Evolutionary conservation across 2,113 vertebrate species (phyloP), one percentile per base, ranked within the genome.

Genomic region (Mixornis gularis): DNA sequence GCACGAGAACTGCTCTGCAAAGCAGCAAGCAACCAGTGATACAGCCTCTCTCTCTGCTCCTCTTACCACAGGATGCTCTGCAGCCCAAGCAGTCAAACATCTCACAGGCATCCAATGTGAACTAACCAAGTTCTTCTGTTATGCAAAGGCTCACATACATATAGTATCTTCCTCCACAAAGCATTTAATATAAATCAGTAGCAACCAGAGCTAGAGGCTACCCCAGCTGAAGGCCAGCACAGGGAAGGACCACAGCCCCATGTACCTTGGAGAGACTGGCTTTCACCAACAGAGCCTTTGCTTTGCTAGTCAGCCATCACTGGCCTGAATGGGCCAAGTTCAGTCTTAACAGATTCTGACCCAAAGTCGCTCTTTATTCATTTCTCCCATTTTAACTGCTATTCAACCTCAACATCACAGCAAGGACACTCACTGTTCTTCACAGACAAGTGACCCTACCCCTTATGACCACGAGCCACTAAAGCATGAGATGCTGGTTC

Each of bases 81-180:
- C 84, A 77, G 20, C 24, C 44, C 26, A n/a, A 40, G 46, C 25
- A 82, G 43, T 19, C 58, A 65, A 36, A 60, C 17, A 13, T 29
- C 49, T n/a, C 29, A 66, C 12, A 26, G 36, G 25, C 18, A 38
- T 7, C 52, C 40, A 27, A 0, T 1, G 17, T 0, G 0, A 69
- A 53, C 16, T 49, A 72, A 69, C 15, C 38, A 48, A 48, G 27
- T 17, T 56, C 18, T 19, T 64, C 36, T 16, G 1, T 27, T 46
- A 59, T 7, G 10, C 25, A 69, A 55, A 60, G 36, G 56, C 19
- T 69, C 30, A 29, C 2, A 5, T 10, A 41, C 3, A 18, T 52
- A 25, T 21, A 34, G 19, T n/a, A 48, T 60, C 40, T 63, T 65
- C 13, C 36, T 27, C 18, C 51, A 58, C 17, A 29, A 79, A 74